These are phyloP conservation scores for Scaptomyza polygonia DNA, from an alignment of 2,888 invertebrate genomes.

Conservation along the genomic window DNA sequence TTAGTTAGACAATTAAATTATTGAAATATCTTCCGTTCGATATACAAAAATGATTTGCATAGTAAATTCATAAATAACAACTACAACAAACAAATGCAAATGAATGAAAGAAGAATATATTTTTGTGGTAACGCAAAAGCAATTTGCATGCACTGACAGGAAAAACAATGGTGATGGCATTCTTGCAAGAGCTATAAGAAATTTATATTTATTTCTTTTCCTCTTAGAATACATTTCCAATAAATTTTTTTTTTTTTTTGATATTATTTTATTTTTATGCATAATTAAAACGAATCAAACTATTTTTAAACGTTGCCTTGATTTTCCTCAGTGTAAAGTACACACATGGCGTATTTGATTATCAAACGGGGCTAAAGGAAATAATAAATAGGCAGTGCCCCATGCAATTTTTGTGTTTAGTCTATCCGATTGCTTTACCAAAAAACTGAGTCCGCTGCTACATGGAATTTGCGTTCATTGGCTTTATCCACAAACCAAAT, in stretches of 20 bases:
- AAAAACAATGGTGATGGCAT: too few relatives aligned
- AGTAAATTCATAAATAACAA: conserved; percentile 56
- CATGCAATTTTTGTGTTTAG: conserved; percentile 1
- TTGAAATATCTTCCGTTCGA: conserved; percentile 22
- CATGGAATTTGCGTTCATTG: conserved; percentile 29
- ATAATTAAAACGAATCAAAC: too few relatives aligned
- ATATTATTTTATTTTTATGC: too few relatives aligned
- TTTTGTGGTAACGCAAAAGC: background rate
- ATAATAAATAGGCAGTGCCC: conserved; percentile 14
- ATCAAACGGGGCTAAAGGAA: conserved; percentile 32
- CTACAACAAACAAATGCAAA: conserved; percentile 14
- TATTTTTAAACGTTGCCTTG: too few relatives aligned
- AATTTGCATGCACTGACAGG: background rate
- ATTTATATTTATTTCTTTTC: too few relatives aligned
- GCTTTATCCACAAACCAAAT: background rate
- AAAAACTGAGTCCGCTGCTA: conserved; percentile 34
- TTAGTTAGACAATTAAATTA: conserved; percentile 14
- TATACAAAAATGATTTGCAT: conserved; percentile 57
- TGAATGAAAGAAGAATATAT: conserved; percentile 14
- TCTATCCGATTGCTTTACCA: conserved; percentile 48
- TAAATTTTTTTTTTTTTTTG: too few relatives aligned
- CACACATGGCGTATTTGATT: conserved; percentile 18
- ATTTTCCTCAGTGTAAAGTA: background rate
- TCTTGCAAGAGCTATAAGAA: too few relatives aligned
- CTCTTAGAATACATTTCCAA: too few relatives aligned